Evolutionary conservation across 2,113 vertebrate species (phyloP), one percentile per base, ranked within the genome.

Genomic region (Eretmodus cyanostictus): DNA sequence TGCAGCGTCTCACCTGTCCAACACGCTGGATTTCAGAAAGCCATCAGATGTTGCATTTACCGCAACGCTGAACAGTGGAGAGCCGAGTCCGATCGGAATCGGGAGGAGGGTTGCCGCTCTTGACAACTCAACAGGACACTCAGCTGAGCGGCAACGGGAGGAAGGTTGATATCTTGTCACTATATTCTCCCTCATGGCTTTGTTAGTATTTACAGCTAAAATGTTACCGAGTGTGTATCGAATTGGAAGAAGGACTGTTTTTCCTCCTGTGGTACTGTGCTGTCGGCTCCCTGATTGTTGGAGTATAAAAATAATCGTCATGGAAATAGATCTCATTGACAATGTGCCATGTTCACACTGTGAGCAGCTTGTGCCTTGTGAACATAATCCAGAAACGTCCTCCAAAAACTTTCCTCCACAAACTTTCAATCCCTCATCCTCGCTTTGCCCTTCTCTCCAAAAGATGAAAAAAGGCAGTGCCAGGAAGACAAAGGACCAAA

Each of bases 281-380:
- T 93, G 94, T 94, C 92, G 89, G 94, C 93, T 95, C 93, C 89
- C 95, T 94, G 95, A 95, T 95, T 95, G 93, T 94, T 93, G 92
- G 95, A 93, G 95, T 95, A 94, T 96, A 97, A 96, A 97, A 96
- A 97, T 96, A 96, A 96, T 96, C 94, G 94, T 96, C 97, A 98
- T 98, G 98, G 97, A 97, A 98, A 98, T 95, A 95, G 97, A 97
- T 95, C 94, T 96, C 96, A 95, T 97, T 98, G 97, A 98, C 98
- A 96, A 95, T 92, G 93, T 94, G 97, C 98, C 98, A 98, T 97
- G 95, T 96, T 98, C 97, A 96, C 97, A 97, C 97, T 98, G 97
- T 97, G 97, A 98, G 97, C 98, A 98, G 96, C 96, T 97, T 97
- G 96, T 95, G 96, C 96, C 94, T 96, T 89, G 93, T 96, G 96